Evolutionary conservation across 1,140 invertebrate species (phyloP), one percentile per base, ranked within the genome.

Genomic region (Colletes gigas): DNA sequence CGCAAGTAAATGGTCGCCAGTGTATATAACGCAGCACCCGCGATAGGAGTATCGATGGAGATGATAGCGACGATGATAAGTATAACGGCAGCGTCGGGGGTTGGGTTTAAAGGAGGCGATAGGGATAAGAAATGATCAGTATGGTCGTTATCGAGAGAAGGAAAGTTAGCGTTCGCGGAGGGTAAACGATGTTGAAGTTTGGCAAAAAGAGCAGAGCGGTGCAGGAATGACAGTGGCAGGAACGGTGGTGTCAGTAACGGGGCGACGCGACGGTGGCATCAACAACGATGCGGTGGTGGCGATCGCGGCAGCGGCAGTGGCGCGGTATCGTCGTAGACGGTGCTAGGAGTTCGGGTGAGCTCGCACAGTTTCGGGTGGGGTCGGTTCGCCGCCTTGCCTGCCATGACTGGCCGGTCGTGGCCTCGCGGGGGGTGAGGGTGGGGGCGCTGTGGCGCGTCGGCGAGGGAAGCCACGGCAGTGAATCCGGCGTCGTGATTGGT

Each of bases 401-500:
- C 91, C 91, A 92, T 92, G 90, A 91, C 91, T 83, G 85, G 87
- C 82, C 81, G 78, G 79, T 39, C 70, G 47, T 30, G 78, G 77
- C 81, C 55, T 79, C 77, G 84, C 77, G 88, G 74, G 84, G 83
- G 74, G 84, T 70, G 82, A 83, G 63, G 67, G 73, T 82, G 79
- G 82, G 80, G 71, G 71, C n/a, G 72, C 78, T n/a, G 77, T 78
- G 74, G 87, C 71, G 84, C 77, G 83, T 77, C 79, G 79, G 78
- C 68, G 83, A 86, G 86, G 83, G 89, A 83, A 83, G 82, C 85
- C 66, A 87, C 68, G 80, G 88, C 86, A 82, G 81, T 69, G 80
- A 89, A 89, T 88, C 78, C 83, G 78, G 70, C 69, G 82, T 82
- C 78, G 89, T 89, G 92, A 93, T 93, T 93, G 92, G 93, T 91